Evolutionary conservation across 2,888 invertebrate species (phyloP).

Genomic region (Mythimna vitellina): DNA sequence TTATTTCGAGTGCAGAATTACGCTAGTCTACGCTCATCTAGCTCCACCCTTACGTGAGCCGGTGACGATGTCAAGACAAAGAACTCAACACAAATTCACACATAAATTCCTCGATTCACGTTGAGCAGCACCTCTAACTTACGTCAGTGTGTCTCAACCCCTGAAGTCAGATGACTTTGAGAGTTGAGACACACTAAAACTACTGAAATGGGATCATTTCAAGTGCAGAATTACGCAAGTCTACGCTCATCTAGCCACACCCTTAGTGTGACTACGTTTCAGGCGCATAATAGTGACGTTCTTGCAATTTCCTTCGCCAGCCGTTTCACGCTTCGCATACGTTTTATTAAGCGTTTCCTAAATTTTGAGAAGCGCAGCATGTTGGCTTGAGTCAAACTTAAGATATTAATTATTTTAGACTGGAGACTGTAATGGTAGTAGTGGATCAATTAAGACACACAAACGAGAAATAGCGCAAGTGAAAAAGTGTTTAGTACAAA

Average conservation of each 20-base stretch:
- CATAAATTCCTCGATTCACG: background rate
- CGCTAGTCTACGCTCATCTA: slow-evolving; percentile 12
- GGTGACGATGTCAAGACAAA: no score
- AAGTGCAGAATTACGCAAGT: background rate
- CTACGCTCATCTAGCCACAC: slow-evolving; percentile 10
- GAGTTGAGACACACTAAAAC: no score
- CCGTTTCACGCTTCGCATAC: slow-evolving; percentile 48
- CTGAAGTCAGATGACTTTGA: no score
- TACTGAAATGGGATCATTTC: no score
- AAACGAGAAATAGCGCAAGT: background rate
- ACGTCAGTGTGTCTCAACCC: background rate
- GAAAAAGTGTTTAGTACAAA: no score
- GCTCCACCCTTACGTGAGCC: background rate
- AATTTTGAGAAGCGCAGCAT: slow-evolving; percentile 39
- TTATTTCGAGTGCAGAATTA: background rate
- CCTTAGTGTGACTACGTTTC: slow-evolving; percentile 18
- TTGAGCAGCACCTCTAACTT: background rate
- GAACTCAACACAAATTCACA: background rate
- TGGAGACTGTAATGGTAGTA: background rate
- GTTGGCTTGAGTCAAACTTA: slow-evolving; percentile 13
- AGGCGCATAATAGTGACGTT: slow-evolving; percentile 49
- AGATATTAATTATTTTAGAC: slow-evolving; percentile 44
- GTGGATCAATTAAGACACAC: background rate
- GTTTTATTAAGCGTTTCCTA: slow-evolving; percentile 58
- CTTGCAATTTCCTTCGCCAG: slow-evolving; percentile 54